Evolutionary conservation across 2,797 vertebrate genomes (phyloP).

Genomic region (Myotis myotis): DNA sequence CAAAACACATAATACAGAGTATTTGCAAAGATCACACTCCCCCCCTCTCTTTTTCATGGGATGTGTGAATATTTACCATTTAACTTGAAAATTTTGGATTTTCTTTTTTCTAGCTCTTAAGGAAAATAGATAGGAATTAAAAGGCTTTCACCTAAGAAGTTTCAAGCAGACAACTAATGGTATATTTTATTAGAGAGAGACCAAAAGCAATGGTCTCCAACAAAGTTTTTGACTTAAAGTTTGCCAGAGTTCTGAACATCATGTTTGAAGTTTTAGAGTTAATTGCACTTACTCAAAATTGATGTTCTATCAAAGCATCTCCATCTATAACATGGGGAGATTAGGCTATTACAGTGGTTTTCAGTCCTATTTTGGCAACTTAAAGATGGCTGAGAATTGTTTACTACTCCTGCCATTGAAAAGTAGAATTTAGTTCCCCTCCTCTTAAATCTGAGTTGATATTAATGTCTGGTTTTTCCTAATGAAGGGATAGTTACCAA

Average conservation of each 20-base stretch:
- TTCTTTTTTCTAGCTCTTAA: neutral
- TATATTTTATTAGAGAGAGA: neutral
- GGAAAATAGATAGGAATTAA: neutral
- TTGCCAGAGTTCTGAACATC: neutral
- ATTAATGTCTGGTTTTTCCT: neutral
- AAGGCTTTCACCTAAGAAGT: neutral
- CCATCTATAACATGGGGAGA: neutral
- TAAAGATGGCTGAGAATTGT: neutral
- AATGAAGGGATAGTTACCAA: neutral
- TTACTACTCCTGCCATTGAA: neutral
- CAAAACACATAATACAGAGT: neutral
- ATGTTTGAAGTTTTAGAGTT: neutral
- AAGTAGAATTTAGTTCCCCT: neutral
- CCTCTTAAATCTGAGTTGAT: neutral
- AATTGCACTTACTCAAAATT: neutral
- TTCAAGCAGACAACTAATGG: neutral
- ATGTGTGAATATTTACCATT: neutral
- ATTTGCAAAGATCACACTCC: neutral
- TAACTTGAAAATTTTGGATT: neutral
- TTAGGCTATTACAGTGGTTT: neutral
- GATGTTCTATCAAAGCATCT: neutral
- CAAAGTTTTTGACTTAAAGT: neutral
- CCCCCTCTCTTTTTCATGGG: neutral
- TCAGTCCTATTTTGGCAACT: neutral
- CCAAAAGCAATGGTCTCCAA: neutral